Evolutionary conservation across 1,140 invertebrate genomes (phyloP).

Genomic region (Nomia melanderi): DNA sequence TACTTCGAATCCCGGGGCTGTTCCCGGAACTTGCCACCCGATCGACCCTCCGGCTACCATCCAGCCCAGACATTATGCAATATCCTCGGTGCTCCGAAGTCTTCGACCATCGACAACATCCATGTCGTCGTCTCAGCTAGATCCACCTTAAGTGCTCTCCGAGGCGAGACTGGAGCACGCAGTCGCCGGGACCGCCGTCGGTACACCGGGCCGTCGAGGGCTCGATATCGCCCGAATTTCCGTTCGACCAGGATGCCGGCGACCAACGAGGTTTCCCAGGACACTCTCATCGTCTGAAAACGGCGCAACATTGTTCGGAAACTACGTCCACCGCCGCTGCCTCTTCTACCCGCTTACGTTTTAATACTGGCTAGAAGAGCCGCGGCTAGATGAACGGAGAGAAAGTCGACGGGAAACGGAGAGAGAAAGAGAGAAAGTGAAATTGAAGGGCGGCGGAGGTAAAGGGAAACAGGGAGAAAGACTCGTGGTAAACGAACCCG

Average conservation of each 20-base stretch:
- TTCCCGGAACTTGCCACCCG: constrained; percentile 44
- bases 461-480: background rate
- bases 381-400: constrained; percentile 20
- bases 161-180: constrained; percentile 35
- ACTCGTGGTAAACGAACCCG: constrained; percentile 40
- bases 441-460: background rate
- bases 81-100: constrained; percentile 49
- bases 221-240: constrained; percentile 62
- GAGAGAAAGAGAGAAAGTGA: background rate
- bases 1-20: constrained; percentile 28
- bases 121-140: constrained; percentile 30
- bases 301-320: constrained; percentile 31
- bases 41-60: too few relatives aligned
- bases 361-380: constrained; percentile 40
- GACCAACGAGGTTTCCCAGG: constrained; percentile 7
- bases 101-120: constrained; percentile 51
- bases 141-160: constrained; percentile 61
- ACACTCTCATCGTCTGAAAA: constrained; percentile 36
- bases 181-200: background rate
- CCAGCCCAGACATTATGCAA: constrained; percentile 59
- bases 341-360: constrained; percentile 7
- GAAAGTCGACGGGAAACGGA: background rate
- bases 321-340: constrained; percentile 9
- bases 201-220: background rate
- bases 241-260: constrained; percentile 38